Evolutionary conservation across 1,140 invertebrate genomes (phyloP).

Genomic region (Zaprionus vittiger): DNA sequence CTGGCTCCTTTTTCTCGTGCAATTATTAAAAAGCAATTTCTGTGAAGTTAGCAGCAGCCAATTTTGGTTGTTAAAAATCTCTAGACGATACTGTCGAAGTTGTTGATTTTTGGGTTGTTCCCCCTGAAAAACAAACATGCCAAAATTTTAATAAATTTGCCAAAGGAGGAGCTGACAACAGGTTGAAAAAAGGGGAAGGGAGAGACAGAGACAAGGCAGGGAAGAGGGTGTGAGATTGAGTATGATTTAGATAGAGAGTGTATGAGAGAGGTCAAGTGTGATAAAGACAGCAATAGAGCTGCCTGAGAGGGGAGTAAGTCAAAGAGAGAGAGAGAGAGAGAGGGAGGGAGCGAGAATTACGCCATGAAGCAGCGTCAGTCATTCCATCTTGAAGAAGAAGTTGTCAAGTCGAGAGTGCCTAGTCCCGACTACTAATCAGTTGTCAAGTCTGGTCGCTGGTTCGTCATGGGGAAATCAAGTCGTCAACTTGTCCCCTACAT

Average conservation of each 20-base stretch:
- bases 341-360: not conserved
- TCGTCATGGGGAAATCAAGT: slow-evolving; percentile 31
- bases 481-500: slow-evolving; percentile 24
- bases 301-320: too few species aligned
- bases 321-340: not conserved
- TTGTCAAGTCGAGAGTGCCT: slow-evolving; percentile 18
- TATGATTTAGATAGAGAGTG: not conserved
- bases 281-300: not conserved
- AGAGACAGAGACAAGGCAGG: not conserved
- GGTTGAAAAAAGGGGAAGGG: not conserved
- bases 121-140: slow-evolving; percentile 1
- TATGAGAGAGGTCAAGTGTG: not conserved
- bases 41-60: slow-evolving; percentile 22
- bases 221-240: not conserved
- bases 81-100: not conserved
- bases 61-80: slow-evolving; percentile 13
- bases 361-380: not conserved
- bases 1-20: slow-evolving; percentile 13
- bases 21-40: slow-evolving; percentile 61
- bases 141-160: slow-evolving; percentile 1
- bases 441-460: slow-evolving; percentile 4
- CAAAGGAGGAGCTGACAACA: not conserved
- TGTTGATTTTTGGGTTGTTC: slow-evolving; percentile 14
- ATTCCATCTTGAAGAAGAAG: not conserved
- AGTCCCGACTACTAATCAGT: slow-evolving; percentile 32